A percentile compares a stretch with the other conserved stretches of the same genome.
These are phyloP conservation scores for Pedicia rivosa DNA, from an alignment of 2,888 invertebrate species.

Conservation along the genomic window DNA sequence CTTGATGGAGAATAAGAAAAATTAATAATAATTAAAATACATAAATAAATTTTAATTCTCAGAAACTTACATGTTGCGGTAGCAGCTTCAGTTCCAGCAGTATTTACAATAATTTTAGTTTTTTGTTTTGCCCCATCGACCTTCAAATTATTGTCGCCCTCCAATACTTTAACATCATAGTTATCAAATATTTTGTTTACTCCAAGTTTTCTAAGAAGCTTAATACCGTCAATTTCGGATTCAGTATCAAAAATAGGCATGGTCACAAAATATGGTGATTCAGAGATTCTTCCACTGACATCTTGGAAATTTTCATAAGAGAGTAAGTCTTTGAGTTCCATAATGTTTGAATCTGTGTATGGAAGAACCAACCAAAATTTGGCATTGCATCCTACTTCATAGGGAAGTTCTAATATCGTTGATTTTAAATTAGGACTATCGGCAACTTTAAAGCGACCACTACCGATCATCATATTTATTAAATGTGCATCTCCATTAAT, in stretches of 20 bases:
- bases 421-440: not conserved
- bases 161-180: not conserved
- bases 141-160: not conserved
- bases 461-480: not conserved
- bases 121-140: not conserved
- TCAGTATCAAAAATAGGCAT: not conserved
- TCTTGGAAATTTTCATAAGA: too few species aligned
- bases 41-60: not conserved
- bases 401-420: not conserved
- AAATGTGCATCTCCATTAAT: not conserved
- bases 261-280: too few species aligned
- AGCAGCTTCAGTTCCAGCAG: not conserved
- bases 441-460: not conserved
- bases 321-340: too few species aligned
- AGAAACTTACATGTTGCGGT: not conserved
- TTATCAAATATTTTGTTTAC: too few species aligned
- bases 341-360: not conserved
- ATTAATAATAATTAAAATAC: not conserved
- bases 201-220: not conserved
- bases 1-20: not conserved
- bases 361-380: not conserved
- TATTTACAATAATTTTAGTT: not conserved
- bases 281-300: too few species aligned
- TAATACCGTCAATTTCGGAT: not conserved
- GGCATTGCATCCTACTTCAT: not conserved